phyloP scores from a whole-genome alignment of 2,797 vertebrate species.

The Paramormyrops hopkinsi region DNA sequence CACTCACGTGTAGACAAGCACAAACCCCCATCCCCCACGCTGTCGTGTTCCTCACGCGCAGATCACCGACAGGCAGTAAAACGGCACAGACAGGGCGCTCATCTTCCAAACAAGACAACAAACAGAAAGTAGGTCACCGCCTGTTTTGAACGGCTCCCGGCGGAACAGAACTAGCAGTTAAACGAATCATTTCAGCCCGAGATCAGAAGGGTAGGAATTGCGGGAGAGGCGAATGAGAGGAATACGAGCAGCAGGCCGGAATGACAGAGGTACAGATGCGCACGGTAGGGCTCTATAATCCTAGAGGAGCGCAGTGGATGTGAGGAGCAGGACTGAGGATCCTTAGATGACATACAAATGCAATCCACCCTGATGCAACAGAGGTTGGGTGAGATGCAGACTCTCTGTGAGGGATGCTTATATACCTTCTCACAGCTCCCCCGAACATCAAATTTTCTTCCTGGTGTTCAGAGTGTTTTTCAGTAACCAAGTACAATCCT shows the following conservation, averaged over 20 bases:
- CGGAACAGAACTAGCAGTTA: not conserved
- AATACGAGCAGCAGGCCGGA: not conserved
- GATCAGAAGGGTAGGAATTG: not conserved
- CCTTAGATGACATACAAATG: not conserved
- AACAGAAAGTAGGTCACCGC: not conserved
- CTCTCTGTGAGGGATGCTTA: not conserved
- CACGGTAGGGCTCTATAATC: not conserved
- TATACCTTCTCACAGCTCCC: not conserved
- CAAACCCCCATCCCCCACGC: not conserved
- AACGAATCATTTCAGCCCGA: not conserved
- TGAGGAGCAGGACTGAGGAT: not conserved
- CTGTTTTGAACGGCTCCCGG: not conserved
- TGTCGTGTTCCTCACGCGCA: not conserved
- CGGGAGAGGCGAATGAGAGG: not conserved
- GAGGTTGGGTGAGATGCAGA: not conserved
- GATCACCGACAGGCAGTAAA: not conserved
- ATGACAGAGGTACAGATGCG: not conserved
- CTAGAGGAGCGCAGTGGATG: not conserved
- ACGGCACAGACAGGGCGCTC: not conserved
- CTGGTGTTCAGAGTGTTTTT: not conserved
- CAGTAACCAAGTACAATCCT: not conserved
- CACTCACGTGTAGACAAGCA: not conserved
- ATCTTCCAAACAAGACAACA: constrained; percentile 9
- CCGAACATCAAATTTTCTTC: not conserved
- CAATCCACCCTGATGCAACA: not conserved